phyloP scores from a whole-genome alignment of 1,140 invertebrate genomes.

The Drosophila watanabei region DNA sequence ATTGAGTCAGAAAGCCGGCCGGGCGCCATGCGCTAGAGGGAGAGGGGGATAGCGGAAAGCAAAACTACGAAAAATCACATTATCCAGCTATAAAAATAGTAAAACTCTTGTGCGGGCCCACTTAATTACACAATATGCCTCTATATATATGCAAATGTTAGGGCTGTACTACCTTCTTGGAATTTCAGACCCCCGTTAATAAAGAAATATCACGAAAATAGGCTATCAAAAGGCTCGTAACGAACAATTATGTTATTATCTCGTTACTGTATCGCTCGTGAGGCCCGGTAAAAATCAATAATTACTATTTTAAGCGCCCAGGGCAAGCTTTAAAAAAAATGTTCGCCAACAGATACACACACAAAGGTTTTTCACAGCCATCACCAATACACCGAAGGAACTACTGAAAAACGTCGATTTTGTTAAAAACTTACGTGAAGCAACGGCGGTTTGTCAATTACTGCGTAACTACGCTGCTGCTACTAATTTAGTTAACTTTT shows the following conservation, averaged over 20 bases:
- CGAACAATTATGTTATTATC: constrained; percentile 15
- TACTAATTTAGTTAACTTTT: constrained; percentile 3
- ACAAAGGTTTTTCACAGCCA: constrained; percentile 17
- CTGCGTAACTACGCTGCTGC: constrained; percentile 3
- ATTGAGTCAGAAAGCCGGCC: constrained; percentile 68
- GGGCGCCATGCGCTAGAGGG: constrained; percentile 20
- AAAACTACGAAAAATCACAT: constrained; percentile 10
- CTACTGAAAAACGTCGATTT: not conserved
- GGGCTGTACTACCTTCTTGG: not conserved
- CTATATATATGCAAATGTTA: constrained; percentile 8
- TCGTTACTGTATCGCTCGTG: not conserved
- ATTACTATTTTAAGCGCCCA: constrained; percentile 57
- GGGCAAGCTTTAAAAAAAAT: constrained; percentile 19
- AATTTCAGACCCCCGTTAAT: not conserved
- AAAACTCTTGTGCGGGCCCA: not conserved
- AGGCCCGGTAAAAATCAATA: constrained; percentile 59
- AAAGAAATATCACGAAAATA: constrained; percentile 3
- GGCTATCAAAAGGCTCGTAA: constrained; percentile 4
- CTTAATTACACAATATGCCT: not conserved
- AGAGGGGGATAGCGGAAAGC: not conserved
- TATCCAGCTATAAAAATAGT: constrained; percentile 11
- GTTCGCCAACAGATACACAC: constrained; percentile 63
- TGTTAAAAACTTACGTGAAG: constrained; percentile 44
- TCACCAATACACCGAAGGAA: not conserved
- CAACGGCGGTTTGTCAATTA: constrained; percentile 29